A percentile compares a stretch with the other conserved stretches of the same genome.
Evolutionary conservation across 2,797 vertebrate genomes (phyloP).

Genomic region (Chelon labrosus): DNA sequence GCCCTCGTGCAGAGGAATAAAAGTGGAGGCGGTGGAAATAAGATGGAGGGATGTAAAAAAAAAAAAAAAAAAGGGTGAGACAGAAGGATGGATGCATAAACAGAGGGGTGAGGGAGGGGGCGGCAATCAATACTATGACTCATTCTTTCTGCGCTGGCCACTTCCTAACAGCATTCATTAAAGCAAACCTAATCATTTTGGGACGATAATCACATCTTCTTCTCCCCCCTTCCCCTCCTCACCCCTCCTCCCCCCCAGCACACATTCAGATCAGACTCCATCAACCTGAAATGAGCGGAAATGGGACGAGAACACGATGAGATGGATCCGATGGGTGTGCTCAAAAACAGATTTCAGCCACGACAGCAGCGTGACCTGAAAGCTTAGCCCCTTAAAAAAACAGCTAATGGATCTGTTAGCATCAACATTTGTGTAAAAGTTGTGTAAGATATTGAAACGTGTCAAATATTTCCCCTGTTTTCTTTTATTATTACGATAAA

Average conservation of each 20-base stretch:
- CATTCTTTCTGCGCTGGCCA: conserved; percentile 82
- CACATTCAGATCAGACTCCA: conserved; percentile 34
- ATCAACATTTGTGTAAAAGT: too few relatives aligned
- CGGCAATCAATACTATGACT: conserved; percentile 84
- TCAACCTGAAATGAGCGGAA: conserved; percentile 36
- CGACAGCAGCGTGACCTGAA: too few relatives aligned
- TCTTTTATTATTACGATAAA: too few relatives aligned
- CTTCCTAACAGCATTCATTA: conserved; percentile 85
- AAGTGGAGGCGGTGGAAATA: not conserved
- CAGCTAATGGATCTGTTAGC: too few relatives aligned
- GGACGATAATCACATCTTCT: conserved; percentile 75
- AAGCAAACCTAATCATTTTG: conserved; percentile 84
- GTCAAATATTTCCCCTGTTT: too few relatives aligned
- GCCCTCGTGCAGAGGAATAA: too few relatives aligned
- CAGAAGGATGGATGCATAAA: not conserved
- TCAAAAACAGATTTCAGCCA: not conserved
- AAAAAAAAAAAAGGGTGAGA: not conserved
- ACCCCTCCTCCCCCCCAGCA: conserved; percentile 18
- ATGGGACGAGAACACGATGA: conserved; percentile 12
- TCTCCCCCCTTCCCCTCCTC: conserved; percentile 59
- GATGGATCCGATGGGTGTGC: conserved; percentile 5
- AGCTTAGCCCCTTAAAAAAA: too few relatives aligned
- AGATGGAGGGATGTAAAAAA: not conserved
- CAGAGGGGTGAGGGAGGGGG: conserved; percentile 26
- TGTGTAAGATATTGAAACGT: too few relatives aligned